Evolutionary conservation across 2,888 invertebrate genomes (phyloP).

Genomic region (Gasteruption jaculator): DNA sequence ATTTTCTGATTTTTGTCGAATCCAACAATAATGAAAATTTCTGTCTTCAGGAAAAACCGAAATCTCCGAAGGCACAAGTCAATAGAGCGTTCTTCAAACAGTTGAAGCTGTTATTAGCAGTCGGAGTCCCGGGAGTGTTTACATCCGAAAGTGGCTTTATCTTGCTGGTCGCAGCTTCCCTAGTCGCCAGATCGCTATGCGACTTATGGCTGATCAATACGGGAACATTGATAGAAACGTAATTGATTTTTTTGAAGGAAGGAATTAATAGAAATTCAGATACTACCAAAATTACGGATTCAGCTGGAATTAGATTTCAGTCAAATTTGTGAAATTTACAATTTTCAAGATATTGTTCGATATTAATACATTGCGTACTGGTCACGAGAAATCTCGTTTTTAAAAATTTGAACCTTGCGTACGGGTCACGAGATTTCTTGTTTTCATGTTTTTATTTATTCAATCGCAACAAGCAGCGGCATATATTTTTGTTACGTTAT

Average conservation of each 20-base stretch:
- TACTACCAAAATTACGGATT: too few relatives aligned
- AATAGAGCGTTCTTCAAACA: conserved; percentile 71
- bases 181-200: conserved; percentile 86
- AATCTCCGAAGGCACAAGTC: conserved; percentile 66
- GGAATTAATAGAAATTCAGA: too few relatives aligned
- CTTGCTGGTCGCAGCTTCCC: conserved; percentile 69
- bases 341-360: too few relatives aligned
- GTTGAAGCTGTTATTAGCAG: conserved; percentile 59
- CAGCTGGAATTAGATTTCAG: too few relatives aligned
- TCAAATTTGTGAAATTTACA: too few relatives aligned
- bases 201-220: conserved; percentile 98
- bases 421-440: too few relatives aligned
- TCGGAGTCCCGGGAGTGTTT: conserved; percentile 70
- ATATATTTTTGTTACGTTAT: too few relatives aligned
- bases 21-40: conserved; percentile 3
- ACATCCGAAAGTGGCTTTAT: conserved; percentile 73
- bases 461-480: too few relatives aligned
- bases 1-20: not conserved
- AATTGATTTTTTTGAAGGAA: conserved; percentile 35
- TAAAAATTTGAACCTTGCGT: too few relatives aligned
- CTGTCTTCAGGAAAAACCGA: conserved; percentile 46
- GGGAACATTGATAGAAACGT: conserved; percentile 91
- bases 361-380: too few relatives aligned
- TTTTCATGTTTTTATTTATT: too few relatives aligned
- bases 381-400: too few relatives aligned